These are phyloP conservation scores for Tragelaphus strepsiceros DNA, from an alignment of 2,113 vertebrate genomes.

Conservation along the genomic window DNA sequence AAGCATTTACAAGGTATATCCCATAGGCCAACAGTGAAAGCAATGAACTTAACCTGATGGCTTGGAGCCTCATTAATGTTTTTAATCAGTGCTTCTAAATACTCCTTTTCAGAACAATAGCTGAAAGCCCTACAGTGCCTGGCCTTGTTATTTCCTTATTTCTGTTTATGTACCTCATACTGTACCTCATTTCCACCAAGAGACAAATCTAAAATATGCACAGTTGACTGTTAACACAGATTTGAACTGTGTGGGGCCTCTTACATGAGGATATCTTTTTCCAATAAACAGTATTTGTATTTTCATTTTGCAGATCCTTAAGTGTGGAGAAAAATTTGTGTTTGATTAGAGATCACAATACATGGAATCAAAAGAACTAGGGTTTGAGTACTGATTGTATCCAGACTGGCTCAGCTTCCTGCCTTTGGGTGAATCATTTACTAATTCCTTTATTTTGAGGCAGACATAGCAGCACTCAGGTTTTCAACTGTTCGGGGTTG, in stretches of 20 bases:
- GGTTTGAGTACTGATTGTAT: not conserved
- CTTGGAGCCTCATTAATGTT: not conserved
- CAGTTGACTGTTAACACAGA: not conserved
- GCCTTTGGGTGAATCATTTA: not conserved
- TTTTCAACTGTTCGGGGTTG: not conserved
- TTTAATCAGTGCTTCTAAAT: not conserved
- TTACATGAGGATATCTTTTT: not conserved
- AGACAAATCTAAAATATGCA: not conserved
- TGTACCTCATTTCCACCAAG: not conserved
- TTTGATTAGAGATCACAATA: not conserved
- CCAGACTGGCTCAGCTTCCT: not conserved
- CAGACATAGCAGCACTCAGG: not conserved
- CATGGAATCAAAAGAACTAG: not conserved
- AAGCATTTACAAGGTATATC: not conserved
- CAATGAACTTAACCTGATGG: not conserved
- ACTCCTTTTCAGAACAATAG: not conserved
- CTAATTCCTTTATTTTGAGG: not conserved
- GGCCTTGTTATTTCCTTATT: not conserved
- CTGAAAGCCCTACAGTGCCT: not conserved
- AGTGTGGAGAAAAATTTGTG: not conserved
- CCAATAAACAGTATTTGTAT: not conserved
- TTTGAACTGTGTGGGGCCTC: not conserved
- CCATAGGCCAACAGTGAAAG: not conserved
- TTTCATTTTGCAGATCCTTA: not conserved
- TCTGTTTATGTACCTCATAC: not conserved